These are phyloP conservation scores for Herpetotheres cachinnans DNA, from an alignment of 2,113 vertebrate species.

Conservation along the genomic window DNA sequence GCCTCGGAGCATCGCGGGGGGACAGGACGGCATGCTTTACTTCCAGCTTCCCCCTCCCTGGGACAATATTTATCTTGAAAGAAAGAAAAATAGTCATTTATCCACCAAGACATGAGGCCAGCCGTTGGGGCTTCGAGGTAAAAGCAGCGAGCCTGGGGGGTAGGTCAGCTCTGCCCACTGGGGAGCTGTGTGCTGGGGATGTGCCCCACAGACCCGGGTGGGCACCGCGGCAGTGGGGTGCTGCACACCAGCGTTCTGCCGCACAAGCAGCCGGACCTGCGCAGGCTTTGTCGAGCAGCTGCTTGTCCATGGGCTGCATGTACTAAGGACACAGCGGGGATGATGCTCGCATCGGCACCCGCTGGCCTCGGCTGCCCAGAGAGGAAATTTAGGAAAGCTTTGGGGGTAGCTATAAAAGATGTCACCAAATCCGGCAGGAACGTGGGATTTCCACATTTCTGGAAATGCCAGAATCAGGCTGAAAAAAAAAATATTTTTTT, in stretches of 20 bases:
- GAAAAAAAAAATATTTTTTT: not conserved
- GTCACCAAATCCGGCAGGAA: not conserved
- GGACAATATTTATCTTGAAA: not conserved
- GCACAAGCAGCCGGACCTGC: accelerated
- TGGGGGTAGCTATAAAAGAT: not conserved
- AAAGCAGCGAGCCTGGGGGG: not conserved
- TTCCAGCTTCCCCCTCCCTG: not conserved
- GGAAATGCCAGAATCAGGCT: not conserved
- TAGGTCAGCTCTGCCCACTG: accelerated
- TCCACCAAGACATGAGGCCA: not conserved
- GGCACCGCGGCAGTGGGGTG: accelerated
- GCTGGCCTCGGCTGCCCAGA: accelerated
- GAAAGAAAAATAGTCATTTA: not conserved
- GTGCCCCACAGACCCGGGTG: not conserved
- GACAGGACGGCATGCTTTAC: accelerated
- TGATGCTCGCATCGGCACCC: accelerated
- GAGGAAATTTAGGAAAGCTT: not conserved
- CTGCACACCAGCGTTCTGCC: not conserved
- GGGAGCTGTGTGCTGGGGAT: accelerated
- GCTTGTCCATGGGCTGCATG: not conserved
- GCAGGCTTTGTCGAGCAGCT: not conserved
- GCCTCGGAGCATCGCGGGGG: accelerated
- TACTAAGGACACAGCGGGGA: accelerated
- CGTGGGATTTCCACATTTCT: not conserved
- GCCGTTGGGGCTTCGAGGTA: accelerated